A percentile compares a stretch with the other conserved stretches of the same genome.
These are phyloP conservation scores for Gymnothorax javanicus DNA, from an alignment of 2,797 vertebrate species.

Conservation along the genomic window DNA sequence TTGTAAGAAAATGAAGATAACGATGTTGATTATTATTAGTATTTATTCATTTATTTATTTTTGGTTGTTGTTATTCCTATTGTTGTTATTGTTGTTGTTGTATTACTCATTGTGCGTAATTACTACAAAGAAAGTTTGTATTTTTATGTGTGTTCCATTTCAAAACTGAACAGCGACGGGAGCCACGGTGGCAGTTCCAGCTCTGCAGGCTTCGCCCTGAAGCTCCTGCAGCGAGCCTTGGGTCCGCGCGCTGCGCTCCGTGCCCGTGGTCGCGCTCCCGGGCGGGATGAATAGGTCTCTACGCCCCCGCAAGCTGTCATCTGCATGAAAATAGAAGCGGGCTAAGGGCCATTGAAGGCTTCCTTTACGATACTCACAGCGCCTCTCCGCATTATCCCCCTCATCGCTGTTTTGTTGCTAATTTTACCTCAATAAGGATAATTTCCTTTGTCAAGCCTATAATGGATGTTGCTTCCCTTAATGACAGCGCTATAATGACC, in stretches of 20 bases:
- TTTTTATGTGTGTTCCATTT: background rate
- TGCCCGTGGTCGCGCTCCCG: background rate
- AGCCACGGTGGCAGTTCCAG: background rate
- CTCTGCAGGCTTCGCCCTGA: background rate
- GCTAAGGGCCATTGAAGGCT: background rate
- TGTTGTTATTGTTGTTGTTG: background rate
- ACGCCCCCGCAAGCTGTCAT: conserved; percentile 10
- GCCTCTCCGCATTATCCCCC: background rate
- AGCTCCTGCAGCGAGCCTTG: background rate
- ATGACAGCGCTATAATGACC: background rate
- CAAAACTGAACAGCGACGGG: background rate
- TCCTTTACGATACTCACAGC: background rate
- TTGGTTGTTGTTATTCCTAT: background rate
- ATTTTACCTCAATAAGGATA: conserved; percentile 2
- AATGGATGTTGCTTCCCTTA: conserved; percentile 11
- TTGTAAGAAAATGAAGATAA: no score
- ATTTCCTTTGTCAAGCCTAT: conserved; percentile 11
- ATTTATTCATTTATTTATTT: no score
- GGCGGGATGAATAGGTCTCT: background rate
- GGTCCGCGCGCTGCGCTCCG: background rate
- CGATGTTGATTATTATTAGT: background rate
- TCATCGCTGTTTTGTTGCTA: conserved; percentile 13
- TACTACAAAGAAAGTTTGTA: background rate
- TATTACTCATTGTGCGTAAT: background rate
- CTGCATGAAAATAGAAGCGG: conserved; percentile 28